phyloP scores from a whole-genome alignment of 2,888 invertebrate species.

The Corythucha ciliata region DNA sequence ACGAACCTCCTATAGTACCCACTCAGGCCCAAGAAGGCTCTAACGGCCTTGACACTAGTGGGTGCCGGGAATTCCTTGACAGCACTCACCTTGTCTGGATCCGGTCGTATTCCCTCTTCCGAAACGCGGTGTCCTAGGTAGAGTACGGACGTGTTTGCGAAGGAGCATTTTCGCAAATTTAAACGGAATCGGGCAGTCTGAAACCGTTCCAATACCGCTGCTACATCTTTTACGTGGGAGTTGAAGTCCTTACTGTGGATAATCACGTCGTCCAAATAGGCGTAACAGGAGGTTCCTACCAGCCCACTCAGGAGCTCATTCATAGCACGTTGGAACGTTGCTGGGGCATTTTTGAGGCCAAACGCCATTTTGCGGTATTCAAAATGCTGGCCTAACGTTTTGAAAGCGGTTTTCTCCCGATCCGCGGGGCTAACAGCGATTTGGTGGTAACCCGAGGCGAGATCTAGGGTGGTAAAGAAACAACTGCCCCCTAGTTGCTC shows the following conservation, averaged over 20 bases:
- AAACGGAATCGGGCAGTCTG: slow-evolving; percentile 2
- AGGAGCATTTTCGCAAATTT: slow-evolving; percentile 7
- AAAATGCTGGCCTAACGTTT: too few species aligned
- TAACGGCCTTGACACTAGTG: slow-evolving; percentile 23
- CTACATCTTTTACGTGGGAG: slow-evolving; percentile 3
- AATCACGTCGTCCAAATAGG: slow-evolving; percentile 3
- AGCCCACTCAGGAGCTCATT: too few species aligned
- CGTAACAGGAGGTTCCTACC: slow-evolving; percentile 3
- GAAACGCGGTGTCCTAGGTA: slow-evolving; percentile 30
- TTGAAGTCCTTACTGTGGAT: slow-evolving; percentile 1
- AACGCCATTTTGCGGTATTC: too few species aligned
- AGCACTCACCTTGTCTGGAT: slow-evolving; percentile 17
- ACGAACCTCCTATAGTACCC: slow-evolving; percentile 33
- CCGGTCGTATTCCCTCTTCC: slow-evolving; percentile 12
- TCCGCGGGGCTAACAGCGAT: too few species aligned
- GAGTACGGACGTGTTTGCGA: slow-evolving; percentile 1
- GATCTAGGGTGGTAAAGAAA: too few species aligned
- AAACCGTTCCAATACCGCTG: slow-evolving; percentile 10
- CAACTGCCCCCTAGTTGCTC: too few species aligned
- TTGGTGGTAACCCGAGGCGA: too few species aligned
- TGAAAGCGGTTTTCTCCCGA: too few species aligned
- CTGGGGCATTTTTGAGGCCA: too few species aligned
- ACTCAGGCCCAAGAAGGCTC: slow-evolving; percentile 17
- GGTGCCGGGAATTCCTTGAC: slow-evolving; percentile 13
- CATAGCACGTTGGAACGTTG: too few species aligned